These are phyloP conservation scores for Psilanteris sp. DNA, from an alignment of 1,140 invertebrate species.

Conservation along the genomic window DNA sequence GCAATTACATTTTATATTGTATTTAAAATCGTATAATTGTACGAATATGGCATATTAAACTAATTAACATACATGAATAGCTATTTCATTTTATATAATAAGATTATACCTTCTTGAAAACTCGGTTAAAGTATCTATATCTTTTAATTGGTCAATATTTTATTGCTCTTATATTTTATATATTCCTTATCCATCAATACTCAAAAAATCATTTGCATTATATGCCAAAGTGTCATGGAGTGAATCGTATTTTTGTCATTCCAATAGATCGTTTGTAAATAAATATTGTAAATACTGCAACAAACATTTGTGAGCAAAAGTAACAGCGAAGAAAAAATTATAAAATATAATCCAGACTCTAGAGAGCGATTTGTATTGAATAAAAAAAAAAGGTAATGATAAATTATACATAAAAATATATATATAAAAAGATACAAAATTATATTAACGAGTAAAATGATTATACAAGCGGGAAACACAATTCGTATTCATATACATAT, in stretches of 20 bases:
- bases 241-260: constrained; percentile 67
- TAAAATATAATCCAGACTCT: constrained; percentile 41
- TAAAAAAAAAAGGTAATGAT: constrained; percentile 1
- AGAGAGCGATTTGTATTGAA: constrained; percentile 64
- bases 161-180: neutral
- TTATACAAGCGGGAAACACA: constrained; percentile 36
- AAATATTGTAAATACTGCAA: constrained; percentile 68
- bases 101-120: too few relatives aligned
- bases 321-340: constrained; percentile 4
- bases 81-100: too few relatives aligned
- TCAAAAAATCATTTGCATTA: constrained; percentile 9
- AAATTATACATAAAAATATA: constrained; percentile 53
- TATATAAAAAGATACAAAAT: constrained; percentile 52
- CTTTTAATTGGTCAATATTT: constrained; percentile 5
- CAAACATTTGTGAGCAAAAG: constrained; percentile 8
- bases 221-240: constrained; percentile 49
- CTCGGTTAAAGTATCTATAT: constrained; percentile 7
- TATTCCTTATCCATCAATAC: constrained; percentile 10
- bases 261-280: constrained; percentile 67
- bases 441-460: constrained; percentile 57
- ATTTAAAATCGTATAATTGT: too few relatives aligned
- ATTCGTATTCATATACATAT: constrained; percentile 51
- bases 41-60: too few relatives aligned
- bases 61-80: too few relatives aligned
- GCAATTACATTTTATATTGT: too few relatives aligned